Percentiles rank a stretch among this genome's conserved stretches.
These are phyloP conservation scores for Pentalonia nigronervosa DNA, from an alignment of 1,140 invertebrate genomes.

Conservation along the genomic window DNA sequence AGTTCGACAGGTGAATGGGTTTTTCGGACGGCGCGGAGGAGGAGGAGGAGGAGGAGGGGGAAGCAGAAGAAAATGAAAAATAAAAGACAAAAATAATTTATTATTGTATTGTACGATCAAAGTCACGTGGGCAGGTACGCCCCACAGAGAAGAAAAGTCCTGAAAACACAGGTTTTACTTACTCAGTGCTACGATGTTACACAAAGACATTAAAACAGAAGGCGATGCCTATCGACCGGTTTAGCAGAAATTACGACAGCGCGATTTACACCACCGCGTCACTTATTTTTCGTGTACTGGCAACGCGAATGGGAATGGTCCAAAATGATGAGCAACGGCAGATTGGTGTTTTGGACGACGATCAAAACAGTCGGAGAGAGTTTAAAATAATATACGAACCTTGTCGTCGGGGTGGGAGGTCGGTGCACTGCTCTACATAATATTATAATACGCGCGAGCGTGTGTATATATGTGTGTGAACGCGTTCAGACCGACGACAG, in stretches of 20 bases:
- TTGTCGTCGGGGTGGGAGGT: not conserved
- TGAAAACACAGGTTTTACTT: not conserved
- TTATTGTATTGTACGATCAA: not conserved
- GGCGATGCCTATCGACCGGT: not conserved
- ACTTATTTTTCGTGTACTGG: conserved; percentile 30
- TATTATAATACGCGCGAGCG: not conserved
- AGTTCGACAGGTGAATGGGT: not conserved
- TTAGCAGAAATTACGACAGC: not conserved
- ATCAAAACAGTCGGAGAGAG: conserved; percentile 19
- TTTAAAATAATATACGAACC: conserved; percentile 41
- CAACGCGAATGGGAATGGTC: not conserved
- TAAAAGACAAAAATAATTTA: not conserved
- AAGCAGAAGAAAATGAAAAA: not conserved
- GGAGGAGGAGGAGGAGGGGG: no score
- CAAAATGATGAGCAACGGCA: conserved; percentile 49
- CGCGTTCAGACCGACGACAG: not conserved
- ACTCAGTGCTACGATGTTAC: conserved; percentile 38
- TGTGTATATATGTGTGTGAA: not conserved
- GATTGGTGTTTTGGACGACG: conserved; percentile 43
- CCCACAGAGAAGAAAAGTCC: no score
- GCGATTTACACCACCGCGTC: conserved; percentile 33
- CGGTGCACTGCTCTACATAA: not conserved
- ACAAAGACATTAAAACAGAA: conserved; percentile 51
- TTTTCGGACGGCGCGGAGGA: not conserved
- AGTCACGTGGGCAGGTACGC: not conserved